Conservation (phyloP, 2,797 vertebrate species). For the Halcyon smyrnensis region DNA sequence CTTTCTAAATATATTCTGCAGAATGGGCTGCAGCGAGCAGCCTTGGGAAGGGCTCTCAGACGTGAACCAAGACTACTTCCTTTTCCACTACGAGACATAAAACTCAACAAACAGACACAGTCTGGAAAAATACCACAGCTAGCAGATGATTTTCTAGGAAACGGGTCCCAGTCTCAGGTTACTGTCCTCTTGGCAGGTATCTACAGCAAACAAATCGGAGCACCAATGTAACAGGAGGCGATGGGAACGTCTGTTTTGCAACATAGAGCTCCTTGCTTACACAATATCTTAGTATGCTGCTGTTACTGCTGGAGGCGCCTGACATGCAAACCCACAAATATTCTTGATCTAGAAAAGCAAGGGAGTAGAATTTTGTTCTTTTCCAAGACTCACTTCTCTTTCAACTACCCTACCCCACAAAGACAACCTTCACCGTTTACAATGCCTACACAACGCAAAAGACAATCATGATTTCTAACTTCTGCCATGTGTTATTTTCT, state of each 20-base stretch:
- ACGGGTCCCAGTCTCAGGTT: background rate
- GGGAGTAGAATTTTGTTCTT: background rate
- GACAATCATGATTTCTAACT: background rate
- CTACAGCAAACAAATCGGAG: background rate
- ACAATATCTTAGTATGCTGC: background rate
- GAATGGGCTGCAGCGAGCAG: background rate
- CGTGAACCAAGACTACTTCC: background rate
- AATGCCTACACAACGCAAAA: background rate
- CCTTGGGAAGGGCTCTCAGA: background rate
- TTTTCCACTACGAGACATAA: background rate
- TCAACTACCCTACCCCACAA: background rate
- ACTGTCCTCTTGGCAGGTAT: background rate
- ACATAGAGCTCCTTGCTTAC: background rate
- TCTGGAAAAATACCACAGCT: background rate
- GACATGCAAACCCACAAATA: background rate
- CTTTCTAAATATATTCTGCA: background rate
- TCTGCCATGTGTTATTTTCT: background rate
- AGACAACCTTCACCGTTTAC: background rate
- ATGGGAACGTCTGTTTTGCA: background rate
- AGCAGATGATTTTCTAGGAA: constrained; percentile 9
- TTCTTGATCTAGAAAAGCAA: background rate
- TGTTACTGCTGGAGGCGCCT: background rate
- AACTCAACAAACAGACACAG: background rate
- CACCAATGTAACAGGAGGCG: background rate
- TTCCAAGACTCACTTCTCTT: background rate